Evolutionary conservation across 2,888 invertebrate species (phyloP).

Genomic region (Blastobasis lacticolella): DNA sequence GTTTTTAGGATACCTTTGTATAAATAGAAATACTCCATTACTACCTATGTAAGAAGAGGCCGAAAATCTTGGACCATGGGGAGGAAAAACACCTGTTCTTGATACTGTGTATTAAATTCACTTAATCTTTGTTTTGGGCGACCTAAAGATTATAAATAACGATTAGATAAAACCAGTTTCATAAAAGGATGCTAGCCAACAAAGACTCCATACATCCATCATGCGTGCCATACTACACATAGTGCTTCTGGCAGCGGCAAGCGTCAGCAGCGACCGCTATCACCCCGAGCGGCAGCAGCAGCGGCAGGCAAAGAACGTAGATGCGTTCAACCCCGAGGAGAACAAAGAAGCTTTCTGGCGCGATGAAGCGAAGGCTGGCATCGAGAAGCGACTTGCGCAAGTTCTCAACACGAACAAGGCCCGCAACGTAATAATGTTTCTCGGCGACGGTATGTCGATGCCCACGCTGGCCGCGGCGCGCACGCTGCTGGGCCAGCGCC

Average conservation of each 20-base stretch:
- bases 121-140: too few species aligned
- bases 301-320: neutral
- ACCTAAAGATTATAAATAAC: too few species aligned
- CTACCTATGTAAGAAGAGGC: too few species aligned
- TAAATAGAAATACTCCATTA: too few species aligned
- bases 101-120: too few species aligned
- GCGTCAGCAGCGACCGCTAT: neutral
- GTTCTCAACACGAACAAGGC: constrained; percentile 25
- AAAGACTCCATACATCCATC: too few species aligned
- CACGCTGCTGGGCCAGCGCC: constrained; percentile 76
- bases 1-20: too few species aligned
- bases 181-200: too few species aligned
- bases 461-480: constrained; percentile 79
- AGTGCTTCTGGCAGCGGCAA: constrained; percentile 1
- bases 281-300: neutral
- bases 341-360: constrained; percentile 55
- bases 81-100: too few species aligned
- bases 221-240: too few species aligned
- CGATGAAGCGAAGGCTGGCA: constrained; percentile 48
- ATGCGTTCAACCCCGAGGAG: constrained; percentile 14
- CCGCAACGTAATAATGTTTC: constrained; percentile 78
- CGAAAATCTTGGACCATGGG: too few species aligned
- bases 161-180: too few species aligned
- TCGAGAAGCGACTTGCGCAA: constrained; percentile 43
- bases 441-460: constrained; percentile 85